Base-by-base conservation (phyloP, 1,140 invertebrate genomes). In the Drosophila ohnishii region DNA sequence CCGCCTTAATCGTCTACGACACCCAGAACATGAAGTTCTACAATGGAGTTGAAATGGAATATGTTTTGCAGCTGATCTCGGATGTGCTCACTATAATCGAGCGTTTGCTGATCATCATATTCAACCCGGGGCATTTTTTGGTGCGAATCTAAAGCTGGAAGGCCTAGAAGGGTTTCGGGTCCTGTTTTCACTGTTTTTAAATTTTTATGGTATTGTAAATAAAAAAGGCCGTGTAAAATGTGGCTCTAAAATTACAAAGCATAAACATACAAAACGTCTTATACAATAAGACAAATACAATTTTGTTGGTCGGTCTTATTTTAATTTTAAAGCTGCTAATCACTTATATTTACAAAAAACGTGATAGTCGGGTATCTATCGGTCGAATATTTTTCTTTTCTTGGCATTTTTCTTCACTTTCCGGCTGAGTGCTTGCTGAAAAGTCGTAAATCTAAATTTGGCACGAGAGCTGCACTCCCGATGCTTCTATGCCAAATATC, bases 371-470 rank as follows among this genome's bases (percentile, higher is more conserved):
- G 5, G 48, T 51, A 34, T 34, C 7, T 22, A 11, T 9, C 22
- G 7, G 13, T 53, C 11, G 16, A 0, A 13, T 35, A 35, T 14
- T 9, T 2, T 5, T 1, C 1, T 1, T 2, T 14, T 22, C 11
- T 53, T 53, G 8, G 13, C 32, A 4, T 16, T 14, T 53, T 53
- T 22, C 32, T 53, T 35, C 0, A 16, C 51, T 58, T 71, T 71
- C 35, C 51, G 22, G 67, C 11, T 70, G 67, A 79, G 45, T 78
- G 53, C 51, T 64, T 51, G 57, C 39, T 44, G 37, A 35, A 13
- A 63, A 69, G 72, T 84, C 73, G 77, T 77, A 80, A 85, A 80
- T 80, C 71, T 77, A 61, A 70, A 85, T 84, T 84, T 75, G 71
- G 62, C 69, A 77, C 59, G 19, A 62, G 44, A 86, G 57, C 14